Evolutionary conservation across 2,797 vertebrate species (phyloP).

Genomic region (Hydrophis major): DNA sequence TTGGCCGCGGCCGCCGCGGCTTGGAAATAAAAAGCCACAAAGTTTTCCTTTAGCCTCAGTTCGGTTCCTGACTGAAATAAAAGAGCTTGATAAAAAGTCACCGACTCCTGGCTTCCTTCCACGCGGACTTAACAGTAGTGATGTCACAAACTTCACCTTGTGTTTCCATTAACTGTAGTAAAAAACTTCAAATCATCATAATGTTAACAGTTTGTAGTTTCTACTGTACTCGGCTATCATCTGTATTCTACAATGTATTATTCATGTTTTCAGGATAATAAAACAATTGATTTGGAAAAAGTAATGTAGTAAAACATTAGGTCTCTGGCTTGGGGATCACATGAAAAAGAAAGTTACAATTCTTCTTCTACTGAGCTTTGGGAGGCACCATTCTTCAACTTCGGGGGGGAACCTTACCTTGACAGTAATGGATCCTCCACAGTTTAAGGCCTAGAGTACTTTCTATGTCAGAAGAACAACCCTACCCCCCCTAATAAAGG

Average conservation of each 20-base stretch:
- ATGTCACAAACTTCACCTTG: background rate
- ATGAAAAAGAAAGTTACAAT: background rate
- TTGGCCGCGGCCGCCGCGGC: no score
- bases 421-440: no score
- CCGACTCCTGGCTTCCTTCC: no score
- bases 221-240: background rate
- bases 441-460: no score
- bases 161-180: background rate
- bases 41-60: no score
- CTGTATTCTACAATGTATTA: background rate
- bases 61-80: no score
- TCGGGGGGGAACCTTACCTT: no score
- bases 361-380: background rate
- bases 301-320: background rate
- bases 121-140: background rate
- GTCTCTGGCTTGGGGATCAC: background rate
- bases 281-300: background rate
- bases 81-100: no score
- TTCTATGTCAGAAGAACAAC: no score
- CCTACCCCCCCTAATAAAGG: no score
- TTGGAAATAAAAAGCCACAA: no score
- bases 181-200: background rate
- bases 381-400: background rate
- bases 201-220: background rate
- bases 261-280: background rate